Percentiles rank a stretch among this genome's conserved stretches.
phyloP scores from a whole-genome alignment of 2,113 vertebrate species.

The Neofelis nebulosa region DNA sequence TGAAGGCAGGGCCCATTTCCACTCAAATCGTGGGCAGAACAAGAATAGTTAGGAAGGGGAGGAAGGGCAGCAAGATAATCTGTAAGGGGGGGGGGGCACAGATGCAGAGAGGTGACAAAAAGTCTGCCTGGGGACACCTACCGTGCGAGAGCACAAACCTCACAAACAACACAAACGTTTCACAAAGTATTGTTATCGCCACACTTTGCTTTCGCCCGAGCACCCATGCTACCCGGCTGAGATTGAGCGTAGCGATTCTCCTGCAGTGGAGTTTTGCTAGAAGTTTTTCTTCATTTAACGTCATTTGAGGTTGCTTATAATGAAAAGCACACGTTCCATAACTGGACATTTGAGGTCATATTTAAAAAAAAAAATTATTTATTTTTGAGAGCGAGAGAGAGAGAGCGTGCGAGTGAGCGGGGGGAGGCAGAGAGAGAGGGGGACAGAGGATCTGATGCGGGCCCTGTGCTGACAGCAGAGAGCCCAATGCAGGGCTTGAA shows the following conservation, averaged over 20 bases:
- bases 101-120: not conserved
- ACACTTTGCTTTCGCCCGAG: rapidly evolving
- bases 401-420: too few relatives aligned
- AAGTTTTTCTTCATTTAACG: not conserved
- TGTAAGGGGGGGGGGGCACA: rapidly evolving
- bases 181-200: not conserved
- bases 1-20: not conserved
- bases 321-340: not conserved
- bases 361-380: too few relatives aligned
- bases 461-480: too few relatives aligned
- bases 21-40: not conserved
- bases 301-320: not conserved
- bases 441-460: too few relatives aligned
- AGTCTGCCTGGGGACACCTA: not conserved
- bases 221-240: rapidly evolving
- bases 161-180: not conserved
- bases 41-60: rapidly evolving
- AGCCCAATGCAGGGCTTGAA: too few relatives aligned
- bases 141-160: not conserved
- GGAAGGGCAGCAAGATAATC: not conserved
- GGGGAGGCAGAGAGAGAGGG: too few relatives aligned
- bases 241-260: not conserved
- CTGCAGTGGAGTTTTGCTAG: not conserved
- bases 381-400: too few relatives aligned
- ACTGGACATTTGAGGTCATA: not conserved